These are phyloP conservation scores for Dolichallabes microphthalmus DNA, from an alignment of 2,113 vertebrate species.

Conservation along the genomic window DNA sequence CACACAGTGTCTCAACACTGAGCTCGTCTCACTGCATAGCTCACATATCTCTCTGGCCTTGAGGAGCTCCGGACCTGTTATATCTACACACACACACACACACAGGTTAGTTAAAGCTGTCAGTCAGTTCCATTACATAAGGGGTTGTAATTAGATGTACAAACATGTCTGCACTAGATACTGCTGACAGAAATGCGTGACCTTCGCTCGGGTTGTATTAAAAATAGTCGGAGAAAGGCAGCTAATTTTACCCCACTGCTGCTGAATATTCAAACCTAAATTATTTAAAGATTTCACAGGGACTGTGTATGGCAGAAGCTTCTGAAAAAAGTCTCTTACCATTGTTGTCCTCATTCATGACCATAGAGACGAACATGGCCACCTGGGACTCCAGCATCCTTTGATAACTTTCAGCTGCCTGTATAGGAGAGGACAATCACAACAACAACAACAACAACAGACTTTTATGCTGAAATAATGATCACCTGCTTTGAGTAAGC, in stretches of 20 bases:
- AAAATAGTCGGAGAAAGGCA: not conserved
- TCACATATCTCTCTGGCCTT: slow-evolving; percentile 83
- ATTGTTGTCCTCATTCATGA: slow-evolving; percentile 72
- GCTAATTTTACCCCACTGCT: not conserved
- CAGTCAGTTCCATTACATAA: slow-evolving; percentile 19
- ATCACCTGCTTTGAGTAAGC: no score
- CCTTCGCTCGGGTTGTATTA: not conserved
- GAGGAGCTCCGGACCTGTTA: slow-evolving; percentile 75
- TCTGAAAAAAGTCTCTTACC: slow-evolving; percentile 51
- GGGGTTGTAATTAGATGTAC: slow-evolving; percentile 8
- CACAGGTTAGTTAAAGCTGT: not conserved
- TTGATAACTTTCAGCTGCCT: slow-evolving; percentile 81
- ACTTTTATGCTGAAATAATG: no score
- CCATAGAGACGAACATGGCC: slow-evolving; percentile 81
- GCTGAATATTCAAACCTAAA: not conserved
- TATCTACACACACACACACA: slow-evolving; percentile 60
- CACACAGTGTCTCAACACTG: slow-evolving; percentile 81
- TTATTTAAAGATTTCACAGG: not conserved
- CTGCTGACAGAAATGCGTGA: slow-evolving; percentile 1
- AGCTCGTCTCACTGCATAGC: slow-evolving; percentile 81
- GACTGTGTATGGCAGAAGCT: not conserved
- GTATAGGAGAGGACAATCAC: slow-evolving; percentile 11
- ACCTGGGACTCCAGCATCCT: slow-evolving; percentile 81
- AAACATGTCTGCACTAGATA: slow-evolving; percentile 4
- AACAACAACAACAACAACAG: not conserved